A percentile compares a stretch with the other conserved stretches of the same genome.
phyloP scores from a whole-genome alignment of 1,140 invertebrate genomes.

The Teleogryllus occipitalis region DNA sequence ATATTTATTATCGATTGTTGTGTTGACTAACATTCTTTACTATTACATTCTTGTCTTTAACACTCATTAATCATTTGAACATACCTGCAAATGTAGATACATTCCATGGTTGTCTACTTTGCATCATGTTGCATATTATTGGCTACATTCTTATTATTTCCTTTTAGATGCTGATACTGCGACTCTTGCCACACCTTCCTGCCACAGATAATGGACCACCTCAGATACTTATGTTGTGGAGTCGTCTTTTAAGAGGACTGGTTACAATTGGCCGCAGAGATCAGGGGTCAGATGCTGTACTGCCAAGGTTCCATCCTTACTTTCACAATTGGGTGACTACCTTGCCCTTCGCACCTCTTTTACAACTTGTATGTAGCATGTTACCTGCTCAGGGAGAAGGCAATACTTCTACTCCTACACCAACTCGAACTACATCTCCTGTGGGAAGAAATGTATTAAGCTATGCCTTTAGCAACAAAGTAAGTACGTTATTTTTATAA shows the following conservation, averaged over 20 bases:
- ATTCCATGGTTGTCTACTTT: background rate
- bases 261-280: constrained; percentile 10
- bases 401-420: background rate
- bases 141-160: background rate
- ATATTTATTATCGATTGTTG: background rate
- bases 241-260: background rate
- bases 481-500: background rate
- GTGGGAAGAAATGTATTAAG: background rate
- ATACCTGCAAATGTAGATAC: background rate
- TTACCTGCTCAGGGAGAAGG: background rate
- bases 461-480: constrained; percentile 9
- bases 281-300: background rate
- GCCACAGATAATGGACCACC: background rate
- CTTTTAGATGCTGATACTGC: background rate
- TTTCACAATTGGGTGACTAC: background rate
- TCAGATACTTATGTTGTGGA: background rate
- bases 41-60: background rate
- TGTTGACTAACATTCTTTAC: background rate
- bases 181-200: constrained; percentile 6
- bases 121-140: background rate
- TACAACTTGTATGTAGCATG: background rate
- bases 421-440: background rate
- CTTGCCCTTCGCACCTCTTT: background rate
- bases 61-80: background rate
- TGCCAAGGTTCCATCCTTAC: constrained; percentile 15